Conservation (phyloP, 92 coral and sea anemone species). For the Metridium senile region DNA sequence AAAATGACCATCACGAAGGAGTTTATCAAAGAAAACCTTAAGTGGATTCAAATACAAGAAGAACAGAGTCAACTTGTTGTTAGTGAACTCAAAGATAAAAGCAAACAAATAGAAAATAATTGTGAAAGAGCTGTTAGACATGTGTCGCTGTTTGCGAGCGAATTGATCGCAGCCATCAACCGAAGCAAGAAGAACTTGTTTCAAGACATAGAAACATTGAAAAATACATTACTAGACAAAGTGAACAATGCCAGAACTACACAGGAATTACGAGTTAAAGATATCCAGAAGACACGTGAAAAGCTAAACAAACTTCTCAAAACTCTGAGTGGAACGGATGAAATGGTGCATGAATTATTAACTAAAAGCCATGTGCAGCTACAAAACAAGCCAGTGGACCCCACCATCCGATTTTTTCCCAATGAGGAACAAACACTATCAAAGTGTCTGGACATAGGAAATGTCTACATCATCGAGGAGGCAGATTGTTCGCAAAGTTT, state of each 20-base stretch:
- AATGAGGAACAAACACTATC: not conserved
- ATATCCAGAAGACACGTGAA: constrained; percentile 2
- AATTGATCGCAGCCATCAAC: not conserved
- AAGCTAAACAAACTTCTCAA: not conserved
- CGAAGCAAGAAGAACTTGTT: constrained; percentile 4
- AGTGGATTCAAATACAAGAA: not conserved
- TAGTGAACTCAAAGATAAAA: not conserved
- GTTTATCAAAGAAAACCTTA: not conserved
- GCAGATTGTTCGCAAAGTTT: constrained; percentile 2
- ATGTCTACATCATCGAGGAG: constrained; percentile 6
- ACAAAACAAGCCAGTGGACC: not conserved
- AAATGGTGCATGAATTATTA: constrained; percentile 3
- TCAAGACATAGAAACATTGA: not conserved
- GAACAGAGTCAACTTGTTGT: not conserved
- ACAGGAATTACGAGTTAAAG: not conserved
- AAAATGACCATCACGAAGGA: not conserved
- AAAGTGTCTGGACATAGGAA: not conserved
- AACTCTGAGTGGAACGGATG: not conserved
- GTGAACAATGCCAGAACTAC: not conserved
- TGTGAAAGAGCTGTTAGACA: not conserved
- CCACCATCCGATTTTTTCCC: not conserved
- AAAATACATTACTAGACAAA: not conserved
- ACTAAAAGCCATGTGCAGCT: constrained; percentile 6
- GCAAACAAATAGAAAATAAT: not conserved
- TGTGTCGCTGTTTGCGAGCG: not conserved